phyloP scores from a whole-genome alignment of 2,113 vertebrate genomes.

The Hippolais icterina region DNA sequence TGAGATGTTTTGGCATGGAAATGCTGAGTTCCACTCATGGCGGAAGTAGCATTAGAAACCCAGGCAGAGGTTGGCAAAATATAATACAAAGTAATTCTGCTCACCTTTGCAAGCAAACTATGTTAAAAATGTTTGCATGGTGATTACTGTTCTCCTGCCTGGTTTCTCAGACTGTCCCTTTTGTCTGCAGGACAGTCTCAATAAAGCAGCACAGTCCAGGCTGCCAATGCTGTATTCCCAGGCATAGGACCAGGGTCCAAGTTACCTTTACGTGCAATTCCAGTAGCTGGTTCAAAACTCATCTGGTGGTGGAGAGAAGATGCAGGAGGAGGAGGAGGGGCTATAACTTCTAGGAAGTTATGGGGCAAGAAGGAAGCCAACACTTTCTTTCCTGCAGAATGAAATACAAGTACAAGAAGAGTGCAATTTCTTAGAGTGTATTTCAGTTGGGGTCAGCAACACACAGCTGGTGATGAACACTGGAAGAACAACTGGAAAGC shows the following conservation, averaged over 20 bases:
- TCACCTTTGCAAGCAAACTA: neutral
- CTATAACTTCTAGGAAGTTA: neutral
- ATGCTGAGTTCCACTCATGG: neutral
- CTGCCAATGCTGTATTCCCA: neutral
- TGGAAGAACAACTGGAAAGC: neutral
- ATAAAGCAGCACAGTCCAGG: neutral
- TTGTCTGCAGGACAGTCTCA: neutral
- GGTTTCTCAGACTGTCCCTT: neutral
- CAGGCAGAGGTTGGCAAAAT: neutral
- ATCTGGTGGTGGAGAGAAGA: neutral
- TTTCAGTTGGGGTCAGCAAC: neutral
- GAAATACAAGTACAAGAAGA: neutral
- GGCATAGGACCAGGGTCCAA: rapidly evolving
- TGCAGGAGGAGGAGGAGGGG: rapidly evolving
- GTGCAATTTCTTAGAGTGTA: neutral
- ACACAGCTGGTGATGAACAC: neutral
- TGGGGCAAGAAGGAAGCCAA: neutral
- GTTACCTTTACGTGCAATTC: rapidly evolving
- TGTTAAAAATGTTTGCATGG: neutral
- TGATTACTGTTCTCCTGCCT: neutral
- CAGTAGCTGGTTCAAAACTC: neutral
- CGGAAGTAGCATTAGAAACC: neutral
- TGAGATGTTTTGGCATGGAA: neutral
- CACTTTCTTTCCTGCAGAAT: neutral
- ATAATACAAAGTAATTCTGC: neutral